Base-by-base conservation (phyloP, 2,113 vertebrate species). In the Nestor notabilis region DNA sequence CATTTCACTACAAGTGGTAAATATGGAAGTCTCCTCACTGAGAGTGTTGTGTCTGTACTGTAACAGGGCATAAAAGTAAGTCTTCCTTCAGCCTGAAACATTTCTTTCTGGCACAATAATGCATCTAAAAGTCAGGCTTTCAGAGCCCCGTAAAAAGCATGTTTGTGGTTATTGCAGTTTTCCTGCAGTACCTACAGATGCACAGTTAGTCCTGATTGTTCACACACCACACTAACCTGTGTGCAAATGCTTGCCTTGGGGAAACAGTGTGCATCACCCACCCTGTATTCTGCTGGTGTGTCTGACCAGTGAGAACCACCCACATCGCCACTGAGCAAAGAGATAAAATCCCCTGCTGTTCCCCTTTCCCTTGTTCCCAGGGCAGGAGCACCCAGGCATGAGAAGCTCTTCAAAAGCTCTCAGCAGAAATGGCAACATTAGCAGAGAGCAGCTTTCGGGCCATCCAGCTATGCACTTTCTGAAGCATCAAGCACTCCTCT, bases 281-380 rank as follows among this genome's bases (percentile, higher is more conserved):
- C 1, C 11, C n/a, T 66, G 87, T 20, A 37, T 53, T 81, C 72
- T 50, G 53, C 41, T 56, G 41, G 44, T 17, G 17, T 55, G 27
- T 33, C 43, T 72, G 44, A 49, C 13, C 43, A 9, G 29, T 21
- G 21, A 77, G 35, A 80, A 5, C 11, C 23, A 58, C 17, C 2
- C 4, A 3, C 31, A 9, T 8, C 0, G 0, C 7, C 58, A 29
- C 20, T 28, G 46, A 76, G 10, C 4, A 46, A 39, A 8, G 4
- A 41, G 50, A 29, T 19, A 35, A 46, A 78, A 60, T 14, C 43
- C 28, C 29, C 15, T 2, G 3, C 20, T 46, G 19, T 12, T 15
- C 35, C 13, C 27, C 9, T 74, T 49, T 74, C 35, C 64, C 29
- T 49, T 23, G 12, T 41, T 21, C 14, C 31, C 8, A 3, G 28